phyloP scores from a whole-genome alignment of 2,113 vertebrate genomes.

The Anguilla japonica region DNA sequence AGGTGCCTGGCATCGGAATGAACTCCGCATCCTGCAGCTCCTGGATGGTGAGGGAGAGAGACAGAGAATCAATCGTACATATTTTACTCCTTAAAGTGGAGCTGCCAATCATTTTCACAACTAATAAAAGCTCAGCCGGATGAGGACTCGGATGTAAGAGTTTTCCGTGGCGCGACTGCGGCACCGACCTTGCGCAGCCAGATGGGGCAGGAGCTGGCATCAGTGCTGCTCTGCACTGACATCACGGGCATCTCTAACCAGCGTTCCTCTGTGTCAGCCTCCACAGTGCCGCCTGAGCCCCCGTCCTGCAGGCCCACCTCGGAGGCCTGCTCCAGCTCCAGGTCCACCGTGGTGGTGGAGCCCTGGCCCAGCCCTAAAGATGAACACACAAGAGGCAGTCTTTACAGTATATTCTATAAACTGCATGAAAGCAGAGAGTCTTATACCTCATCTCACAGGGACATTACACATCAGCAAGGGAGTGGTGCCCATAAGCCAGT shows the following conservation, averaged over 20 bases:
- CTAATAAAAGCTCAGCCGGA: neutral
- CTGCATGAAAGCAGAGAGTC: neutral
- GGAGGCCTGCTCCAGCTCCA: conserved; percentile 77
- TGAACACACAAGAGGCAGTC: neutral
- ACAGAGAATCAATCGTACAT: neutral
- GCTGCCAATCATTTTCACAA: too few species aligned
- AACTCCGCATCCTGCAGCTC: conserved; percentile 94
- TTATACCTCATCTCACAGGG: neutral
- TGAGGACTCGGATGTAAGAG: neutral
- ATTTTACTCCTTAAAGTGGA: conserved; percentile 30
- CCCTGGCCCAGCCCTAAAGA: conserved; percentile 75
- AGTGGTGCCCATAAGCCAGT: too few species aligned
- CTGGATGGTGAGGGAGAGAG: conserved; percentile 58
- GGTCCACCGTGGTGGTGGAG: conserved; percentile 71
- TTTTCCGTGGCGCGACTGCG: neutral
- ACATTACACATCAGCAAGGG: neutral
- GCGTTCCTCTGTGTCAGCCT: conserved; percentile 81
- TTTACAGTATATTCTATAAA: neutral
- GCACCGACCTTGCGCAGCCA: conserved; percentile 89
- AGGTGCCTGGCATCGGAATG: conserved; percentile 87
- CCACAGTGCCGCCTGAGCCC: conserved; percentile 89
- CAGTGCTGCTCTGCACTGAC: conserved; percentile 70
- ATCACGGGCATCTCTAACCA: conserved; percentile 76
- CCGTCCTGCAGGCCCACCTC: conserved; percentile 81
- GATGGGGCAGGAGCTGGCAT: conserved; percentile 90